phyloP scores from a whole-genome alignment of 2,888 invertebrate genomes.

The Tanypteryx hageni region DNA sequence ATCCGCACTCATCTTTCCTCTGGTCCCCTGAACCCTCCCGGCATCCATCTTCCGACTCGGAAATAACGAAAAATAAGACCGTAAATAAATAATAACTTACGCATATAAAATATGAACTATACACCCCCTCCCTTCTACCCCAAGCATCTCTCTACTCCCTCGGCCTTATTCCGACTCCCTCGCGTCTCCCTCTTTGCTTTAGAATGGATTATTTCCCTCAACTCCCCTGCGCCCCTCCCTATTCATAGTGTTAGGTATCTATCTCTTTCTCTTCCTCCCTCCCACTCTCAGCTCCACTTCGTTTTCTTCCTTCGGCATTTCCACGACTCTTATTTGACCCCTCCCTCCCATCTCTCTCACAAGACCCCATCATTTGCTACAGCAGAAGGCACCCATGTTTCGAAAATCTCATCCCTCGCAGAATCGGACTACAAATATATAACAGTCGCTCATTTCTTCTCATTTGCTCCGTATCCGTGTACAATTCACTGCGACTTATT shows the following conservation, averaged over 20 bases:
- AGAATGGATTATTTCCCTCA: not conserved
- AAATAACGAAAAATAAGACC: conserved; percentile 53
- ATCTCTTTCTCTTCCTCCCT: too few relatives aligned
- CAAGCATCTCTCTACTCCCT: not conserved
- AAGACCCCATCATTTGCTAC: not conserved
- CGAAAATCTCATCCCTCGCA: not conserved
- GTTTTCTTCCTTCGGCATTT: not conserved
- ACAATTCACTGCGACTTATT: not conserved
- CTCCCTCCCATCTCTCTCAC: not conserved
- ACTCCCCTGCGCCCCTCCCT: not conserved
- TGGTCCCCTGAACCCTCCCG: conserved; percentile 6
- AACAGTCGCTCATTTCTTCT: not conserved
- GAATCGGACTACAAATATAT: not conserved
- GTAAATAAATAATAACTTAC: conserved; percentile 56
- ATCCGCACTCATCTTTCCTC: conserved; percentile 36
- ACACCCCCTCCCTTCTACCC: not conserved
- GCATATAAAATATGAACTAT: conserved; percentile 31
- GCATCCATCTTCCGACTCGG: conserved; percentile 40
- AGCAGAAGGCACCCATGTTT: not conserved
- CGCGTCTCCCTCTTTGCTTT: not conserved
- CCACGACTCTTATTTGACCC: not conserved
- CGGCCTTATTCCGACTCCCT: not conserved
- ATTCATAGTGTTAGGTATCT: not conserved
- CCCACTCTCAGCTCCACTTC: not conserved
- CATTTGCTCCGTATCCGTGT: not conserved